phyloP scores from a whole-genome alignment of 1,140 invertebrate species.

The Cydia pomonella region DNA sequence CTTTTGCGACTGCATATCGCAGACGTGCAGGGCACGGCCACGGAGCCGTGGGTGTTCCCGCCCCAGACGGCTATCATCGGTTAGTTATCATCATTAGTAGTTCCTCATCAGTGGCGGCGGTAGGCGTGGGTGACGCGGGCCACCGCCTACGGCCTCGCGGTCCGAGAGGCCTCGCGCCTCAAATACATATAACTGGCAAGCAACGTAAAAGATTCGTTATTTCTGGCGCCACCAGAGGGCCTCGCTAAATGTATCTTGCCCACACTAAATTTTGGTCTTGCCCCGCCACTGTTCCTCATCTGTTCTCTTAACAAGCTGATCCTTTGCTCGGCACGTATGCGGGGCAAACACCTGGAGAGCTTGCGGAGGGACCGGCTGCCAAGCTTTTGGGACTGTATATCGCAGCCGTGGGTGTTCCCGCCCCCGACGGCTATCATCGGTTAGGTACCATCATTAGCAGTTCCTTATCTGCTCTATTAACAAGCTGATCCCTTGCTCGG shows the following conservation, averaged over 20 bases:
- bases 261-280: too few species aligned
- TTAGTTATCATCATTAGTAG: conserved; percentile 38
- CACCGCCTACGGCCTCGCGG: too few species aligned
- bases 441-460: conserved; percentile 38
- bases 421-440: conserved; percentile 62
- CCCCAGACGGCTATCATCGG: conserved; percentile 62
- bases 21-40: conserved; percentile 86
- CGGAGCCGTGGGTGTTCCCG: conserved; percentile 86
- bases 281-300: too few species aligned
- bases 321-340: conserved; percentile 94
- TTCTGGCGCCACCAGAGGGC: too few species aligned
- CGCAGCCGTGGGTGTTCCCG: conserved; percentile 86
- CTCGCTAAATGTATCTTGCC: too few species aligned
- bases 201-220: too few species aligned
- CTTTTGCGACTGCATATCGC: conserved; percentile 87
- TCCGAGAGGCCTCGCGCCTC: too few species aligned
- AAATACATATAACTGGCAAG: too few species aligned
- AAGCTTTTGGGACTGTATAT: conserved; percentile 86
- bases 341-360: conserved; percentile 91
- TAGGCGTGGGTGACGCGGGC: too few species aligned
- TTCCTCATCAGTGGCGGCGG: too few species aligned
- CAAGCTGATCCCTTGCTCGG: conserved; percentile 95
- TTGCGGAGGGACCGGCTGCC: conserved; percentile 86
- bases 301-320: conserved; percentile 95
- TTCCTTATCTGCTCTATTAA: conserved; percentile 83